Conservation (phyloP, 2,888 invertebrate species). For the Leucophenga maculata region DNA sequence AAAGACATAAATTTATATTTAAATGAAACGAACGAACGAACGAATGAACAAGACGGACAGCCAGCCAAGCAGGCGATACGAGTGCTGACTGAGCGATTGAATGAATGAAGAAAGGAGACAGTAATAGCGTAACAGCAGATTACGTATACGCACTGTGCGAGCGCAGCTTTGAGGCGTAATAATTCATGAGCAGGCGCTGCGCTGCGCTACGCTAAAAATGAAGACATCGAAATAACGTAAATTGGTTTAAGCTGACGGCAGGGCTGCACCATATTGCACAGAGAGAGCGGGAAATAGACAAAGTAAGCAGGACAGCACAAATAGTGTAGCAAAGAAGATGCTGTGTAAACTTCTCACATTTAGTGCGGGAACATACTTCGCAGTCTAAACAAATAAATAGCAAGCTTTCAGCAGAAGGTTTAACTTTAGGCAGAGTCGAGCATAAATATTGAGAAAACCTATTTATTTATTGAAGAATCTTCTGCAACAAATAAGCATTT, state of each 20-base stretch:
- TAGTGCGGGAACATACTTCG: neutral
- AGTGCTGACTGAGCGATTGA: neutral
- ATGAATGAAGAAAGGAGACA: conserved; percentile 31
- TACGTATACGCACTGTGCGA: conserved; percentile 63
- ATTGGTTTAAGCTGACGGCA: conserved; percentile 63
- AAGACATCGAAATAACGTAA: conserved; percentile 62
- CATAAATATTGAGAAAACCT: no score
- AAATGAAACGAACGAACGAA: conserved; percentile 29
- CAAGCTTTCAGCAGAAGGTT: neutral
- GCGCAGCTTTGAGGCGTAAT: conserved; percentile 31
- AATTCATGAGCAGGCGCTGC: conserved; percentile 35
- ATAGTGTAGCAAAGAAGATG: no score
- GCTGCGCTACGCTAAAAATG: conserved; percentile 47
- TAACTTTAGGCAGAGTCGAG: neutral
- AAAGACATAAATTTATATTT: conserved; percentile 66
- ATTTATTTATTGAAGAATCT: no score
- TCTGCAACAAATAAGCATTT: no score
- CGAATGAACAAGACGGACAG: neutral
- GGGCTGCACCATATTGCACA: conserved; percentile 10
- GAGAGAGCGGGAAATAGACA: neutral
- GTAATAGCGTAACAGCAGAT: conserved; percentile 39
- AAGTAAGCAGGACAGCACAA: neutral
- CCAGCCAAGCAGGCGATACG: neutral
- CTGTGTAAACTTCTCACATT: neutral
- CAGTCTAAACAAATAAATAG: conserved; percentile 1